phyloP scores from a whole-genome alignment of 2,113 vertebrate genomes.

The Phocoena phocoena region DNA sequence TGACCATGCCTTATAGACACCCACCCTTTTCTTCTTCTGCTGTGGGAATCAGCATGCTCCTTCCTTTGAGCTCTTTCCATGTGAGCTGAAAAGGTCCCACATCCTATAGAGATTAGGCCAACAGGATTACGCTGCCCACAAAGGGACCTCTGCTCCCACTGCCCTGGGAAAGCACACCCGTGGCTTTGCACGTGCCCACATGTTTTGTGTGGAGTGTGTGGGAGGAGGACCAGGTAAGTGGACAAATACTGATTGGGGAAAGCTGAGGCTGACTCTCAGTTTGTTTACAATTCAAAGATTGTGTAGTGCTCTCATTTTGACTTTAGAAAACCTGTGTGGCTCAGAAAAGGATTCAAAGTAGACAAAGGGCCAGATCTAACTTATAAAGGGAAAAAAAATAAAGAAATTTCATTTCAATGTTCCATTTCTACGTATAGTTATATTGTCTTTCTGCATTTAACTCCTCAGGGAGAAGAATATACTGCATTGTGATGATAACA shows the following conservation, averaged over 20 bases:
- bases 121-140: neutral
- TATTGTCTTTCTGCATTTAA: neutral
- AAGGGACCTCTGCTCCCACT: neutral
- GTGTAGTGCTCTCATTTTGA: rapidly evolving
- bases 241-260: neutral
- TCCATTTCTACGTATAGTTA: neutral
- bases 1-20: neutral
- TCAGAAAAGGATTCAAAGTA: neutral
- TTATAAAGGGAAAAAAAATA: neutral
- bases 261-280: neutral
- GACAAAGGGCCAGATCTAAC: neutral
- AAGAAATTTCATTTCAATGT: neutral
- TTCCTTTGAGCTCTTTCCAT: neutral
- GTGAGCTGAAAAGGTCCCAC: neutral
- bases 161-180: neutral
- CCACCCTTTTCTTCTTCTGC: neutral
- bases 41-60: neutral
- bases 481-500: neutral
- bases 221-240: neutral
- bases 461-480: neutral
- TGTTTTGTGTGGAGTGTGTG: neutral
- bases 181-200: neutral
- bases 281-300: neutral
- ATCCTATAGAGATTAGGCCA: neutral
- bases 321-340: neutral